A percentile compares a stretch with the other conserved stretches of the same genome.
These are phyloP conservation scores for Melanchra persicariae DNA, from an alignment of 2,888 invertebrate genomes.

Conservation along the genomic window DNA sequence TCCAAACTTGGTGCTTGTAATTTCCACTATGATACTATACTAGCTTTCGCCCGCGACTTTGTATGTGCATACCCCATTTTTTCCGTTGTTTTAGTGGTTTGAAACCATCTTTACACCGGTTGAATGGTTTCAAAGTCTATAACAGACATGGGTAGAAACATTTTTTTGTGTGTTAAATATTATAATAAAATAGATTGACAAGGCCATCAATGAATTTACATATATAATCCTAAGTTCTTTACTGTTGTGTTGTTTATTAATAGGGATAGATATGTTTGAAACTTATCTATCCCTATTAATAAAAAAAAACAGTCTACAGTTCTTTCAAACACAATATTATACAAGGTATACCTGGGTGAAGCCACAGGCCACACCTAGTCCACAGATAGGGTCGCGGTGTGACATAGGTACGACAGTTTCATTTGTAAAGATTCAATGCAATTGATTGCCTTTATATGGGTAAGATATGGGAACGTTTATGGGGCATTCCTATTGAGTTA, in stretches of 20 bases:
- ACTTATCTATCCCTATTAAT: neutral
- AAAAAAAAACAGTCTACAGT: neutral
- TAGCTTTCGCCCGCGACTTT: too few species aligned
- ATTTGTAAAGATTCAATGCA: slow-evolving; percentile 50
- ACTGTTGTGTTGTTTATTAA: too few species aligned
- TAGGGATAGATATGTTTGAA: too few species aligned
- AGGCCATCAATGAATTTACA: too few species aligned
- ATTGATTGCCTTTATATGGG: slow-evolving; percentile 43
- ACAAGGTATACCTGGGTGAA: neutral
- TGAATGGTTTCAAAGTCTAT: too few species aligned
- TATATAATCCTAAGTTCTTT: too few species aligned
- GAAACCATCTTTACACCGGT: too few species aligned
- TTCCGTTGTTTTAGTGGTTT: too few species aligned
- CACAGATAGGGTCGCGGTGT: slow-evolving; percentile 13
- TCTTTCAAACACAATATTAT: neutral
- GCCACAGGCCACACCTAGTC: slow-evolving; percentile 7
- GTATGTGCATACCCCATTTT: too few species aligned
- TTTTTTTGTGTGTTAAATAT: too few species aligned
- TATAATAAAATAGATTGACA: too few species aligned
- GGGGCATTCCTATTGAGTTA: slow-evolving; percentile 14
- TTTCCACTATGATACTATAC: neutral
- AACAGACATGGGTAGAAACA: too few species aligned
- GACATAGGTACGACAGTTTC: slow-evolving; percentile 58
- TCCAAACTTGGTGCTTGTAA: neutral
- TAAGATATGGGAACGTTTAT: slow-evolving; percentile 31